Evolutionary conservation across 2,888 invertebrate genomes (phyloP).

Genomic region (Eilema griseolum): DNA sequence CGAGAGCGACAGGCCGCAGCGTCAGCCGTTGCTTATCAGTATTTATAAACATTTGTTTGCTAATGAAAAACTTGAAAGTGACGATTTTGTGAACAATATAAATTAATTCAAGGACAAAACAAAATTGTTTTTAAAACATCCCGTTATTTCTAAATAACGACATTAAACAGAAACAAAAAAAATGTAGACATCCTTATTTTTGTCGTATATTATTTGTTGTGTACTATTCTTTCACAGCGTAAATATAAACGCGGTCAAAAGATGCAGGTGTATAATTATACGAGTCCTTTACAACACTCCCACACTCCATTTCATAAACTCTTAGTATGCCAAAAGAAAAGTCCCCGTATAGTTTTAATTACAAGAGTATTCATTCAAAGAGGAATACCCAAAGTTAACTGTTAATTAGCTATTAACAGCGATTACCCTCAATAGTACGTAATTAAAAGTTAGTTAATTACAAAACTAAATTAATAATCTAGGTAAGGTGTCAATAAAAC

Average conservation of each 20-base stretch:
- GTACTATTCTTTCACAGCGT: conserved; percentile 11
- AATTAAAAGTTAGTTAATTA: conserved; percentile 7
- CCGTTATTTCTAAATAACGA: neutral
- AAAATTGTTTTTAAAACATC: neutral
- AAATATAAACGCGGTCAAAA: conserved; percentile 20
- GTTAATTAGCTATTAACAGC: neutral
- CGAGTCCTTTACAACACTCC: neutral
- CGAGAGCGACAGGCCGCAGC: no score
- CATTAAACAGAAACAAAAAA: conserved; percentile 25
- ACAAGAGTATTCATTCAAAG: neutral
- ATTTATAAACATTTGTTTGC: no score
- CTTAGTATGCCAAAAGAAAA: neutral
- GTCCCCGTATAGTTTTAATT: neutral
- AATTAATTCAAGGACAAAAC: neutral
- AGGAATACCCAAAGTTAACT: neutral
- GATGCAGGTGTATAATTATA: conserved; percentile 34
- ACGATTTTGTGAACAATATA: neutral
- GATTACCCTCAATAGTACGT: neutral
- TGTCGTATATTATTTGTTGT: conserved; percentile 46
- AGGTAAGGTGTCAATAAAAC: neutral
- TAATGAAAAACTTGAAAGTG: no score
- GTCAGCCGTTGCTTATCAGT: no score
- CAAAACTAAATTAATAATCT: neutral
- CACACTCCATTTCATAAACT: neutral
- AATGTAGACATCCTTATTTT: conserved; percentile 39